phyloP scores from a whole-genome alignment of 1,140 invertebrate species.

The Platorchestia sp. region DNA sequence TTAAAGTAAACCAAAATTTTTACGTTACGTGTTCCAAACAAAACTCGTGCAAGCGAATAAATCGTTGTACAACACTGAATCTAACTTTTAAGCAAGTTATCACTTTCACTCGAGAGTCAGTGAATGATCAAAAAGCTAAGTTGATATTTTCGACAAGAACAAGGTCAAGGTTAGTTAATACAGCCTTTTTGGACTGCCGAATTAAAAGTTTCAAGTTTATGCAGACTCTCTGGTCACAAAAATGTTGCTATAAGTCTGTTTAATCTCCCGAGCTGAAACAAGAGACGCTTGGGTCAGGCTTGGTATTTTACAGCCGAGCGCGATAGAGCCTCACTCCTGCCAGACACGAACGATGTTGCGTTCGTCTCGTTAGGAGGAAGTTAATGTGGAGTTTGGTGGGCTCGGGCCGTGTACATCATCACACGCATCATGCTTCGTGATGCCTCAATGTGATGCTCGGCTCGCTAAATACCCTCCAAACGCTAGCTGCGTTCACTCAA shows the following conservation, averaged over 20 bases:
- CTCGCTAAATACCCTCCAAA: neutral
- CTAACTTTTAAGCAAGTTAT: neutral
- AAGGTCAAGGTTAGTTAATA: neutral
- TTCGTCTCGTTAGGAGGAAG: slow-evolving; percentile 25
- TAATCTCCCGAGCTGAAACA: neutral
- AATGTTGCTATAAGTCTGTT: neutral
- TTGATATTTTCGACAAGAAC: neutral
- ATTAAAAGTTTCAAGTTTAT: neutral
- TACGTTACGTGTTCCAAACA: neutral
- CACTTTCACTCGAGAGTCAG: neutral
- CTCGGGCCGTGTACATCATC: slow-evolving; percentile 15
- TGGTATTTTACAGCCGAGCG: slow-evolving; percentile 10
- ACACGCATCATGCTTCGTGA: slow-evolving; percentile 12
- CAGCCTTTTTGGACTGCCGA: neutral
- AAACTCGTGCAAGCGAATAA: neutral
- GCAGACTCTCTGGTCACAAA: neutral
- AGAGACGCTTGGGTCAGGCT: neutral
- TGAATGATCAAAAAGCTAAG: neutral
- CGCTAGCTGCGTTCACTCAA: neutral
- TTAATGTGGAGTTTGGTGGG: slow-evolving; percentile 40
- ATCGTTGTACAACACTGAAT: neutral
- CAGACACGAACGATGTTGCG: slow-evolving; percentile 6
- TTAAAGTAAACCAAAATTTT: neutral
- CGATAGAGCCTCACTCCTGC: neutral
- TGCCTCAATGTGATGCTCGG: slow-evolving; percentile 7